Evolutionary conservation across 1,140 invertebrate species (phyloP), one percentile per base, ranked within the genome.

Genomic region (Melanaphis sacchari): DNA sequence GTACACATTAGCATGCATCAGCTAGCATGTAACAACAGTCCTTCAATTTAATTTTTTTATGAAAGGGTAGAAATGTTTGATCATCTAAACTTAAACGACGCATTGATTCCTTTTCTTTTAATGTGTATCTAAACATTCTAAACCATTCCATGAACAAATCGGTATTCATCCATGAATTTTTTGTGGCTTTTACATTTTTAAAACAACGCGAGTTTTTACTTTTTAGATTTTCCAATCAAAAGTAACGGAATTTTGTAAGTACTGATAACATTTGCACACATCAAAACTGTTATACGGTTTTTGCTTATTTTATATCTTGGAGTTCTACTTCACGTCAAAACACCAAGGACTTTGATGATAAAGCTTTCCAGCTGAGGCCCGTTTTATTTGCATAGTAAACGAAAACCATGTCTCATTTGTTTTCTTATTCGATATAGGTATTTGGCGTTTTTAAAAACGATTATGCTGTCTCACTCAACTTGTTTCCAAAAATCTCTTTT

Each of bases 181-280:
- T 40, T n/a, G 93, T 43, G n/a, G 91, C 24, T 52, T 82, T 66
- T 22, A 93, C 26, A 93, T 93, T 90, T 94, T 95, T 94, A 43
- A 95, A 95, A 40, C 93, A 94, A 76, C 66, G 41, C 66, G 81
- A 94, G 91, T 95, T 95, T 94, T 94, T 94, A 40, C 94, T 95
- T 95, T 94, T 94, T 94, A 40, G 94, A 93, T 95, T 95, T 95
- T 26, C 94, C 94, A 93, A 95, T 95, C 8, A 95, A 93, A 43
- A 94, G 88, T 54, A 95, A 94, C 49, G 52, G 98, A 94, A 96
- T 97, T 94, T 96, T 96, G n/a, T 95, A 95, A 81, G 93, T 93
- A 36, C 95, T 95, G 93, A 94, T 94, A 90, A 94, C 94, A 94
- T 95, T 95, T 54, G 94, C 93, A 94, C 95, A 95, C 31, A 94